These are phyloP conservation scores for Eulemur mongoz DNA, from an alignment of 2,797 vertebrate genomes.

Conservation along the genomic window DNA sequence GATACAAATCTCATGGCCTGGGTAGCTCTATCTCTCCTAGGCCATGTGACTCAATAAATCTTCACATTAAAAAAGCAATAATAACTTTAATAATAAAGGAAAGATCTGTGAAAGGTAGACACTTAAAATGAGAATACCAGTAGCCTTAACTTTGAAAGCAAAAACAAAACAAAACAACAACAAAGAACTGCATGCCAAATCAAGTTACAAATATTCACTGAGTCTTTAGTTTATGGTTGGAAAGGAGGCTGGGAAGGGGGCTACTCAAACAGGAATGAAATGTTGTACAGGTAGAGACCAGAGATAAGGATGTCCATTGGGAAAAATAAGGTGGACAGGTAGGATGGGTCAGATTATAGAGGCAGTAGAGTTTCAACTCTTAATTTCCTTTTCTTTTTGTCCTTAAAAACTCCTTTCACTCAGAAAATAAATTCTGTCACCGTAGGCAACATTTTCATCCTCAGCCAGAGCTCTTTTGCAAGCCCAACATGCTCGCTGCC, in stretches of 20 bases:
- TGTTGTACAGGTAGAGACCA: neutral
- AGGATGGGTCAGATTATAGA: neutral
- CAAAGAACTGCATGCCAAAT: neutral
- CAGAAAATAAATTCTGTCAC: slow-evolving; percentile 77
- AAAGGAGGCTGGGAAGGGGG: neutral
- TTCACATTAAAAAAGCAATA: slow-evolving; percentile 2
- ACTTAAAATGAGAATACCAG: slow-evolving; percentile 15
- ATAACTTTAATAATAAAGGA: neutral
- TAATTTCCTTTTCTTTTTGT: neutral
- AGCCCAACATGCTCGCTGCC: slow-evolving; percentile 74
- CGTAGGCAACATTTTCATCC: slow-evolving; percentile 58
- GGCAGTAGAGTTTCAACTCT: neutral
- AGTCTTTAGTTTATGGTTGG: neutral
- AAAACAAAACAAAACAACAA: neutral
- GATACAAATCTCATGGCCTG: neutral
- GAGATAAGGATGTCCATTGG: neutral
- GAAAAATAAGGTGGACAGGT: neutral
- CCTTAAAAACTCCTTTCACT: slow-evolving; percentile 77
- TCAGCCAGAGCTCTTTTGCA: slow-evolving; percentile 70
- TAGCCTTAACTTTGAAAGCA: neutral
- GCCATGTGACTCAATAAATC: neutral
- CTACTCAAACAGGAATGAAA: neutral
- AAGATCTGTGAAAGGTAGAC: neutral
- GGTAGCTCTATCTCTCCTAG: neutral
- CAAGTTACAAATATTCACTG: neutral